These are phyloP conservation scores for Tenthredo mesomela DNA, from an alignment of 2,888 invertebrate genomes.

Conservation along the genomic window DNA sequence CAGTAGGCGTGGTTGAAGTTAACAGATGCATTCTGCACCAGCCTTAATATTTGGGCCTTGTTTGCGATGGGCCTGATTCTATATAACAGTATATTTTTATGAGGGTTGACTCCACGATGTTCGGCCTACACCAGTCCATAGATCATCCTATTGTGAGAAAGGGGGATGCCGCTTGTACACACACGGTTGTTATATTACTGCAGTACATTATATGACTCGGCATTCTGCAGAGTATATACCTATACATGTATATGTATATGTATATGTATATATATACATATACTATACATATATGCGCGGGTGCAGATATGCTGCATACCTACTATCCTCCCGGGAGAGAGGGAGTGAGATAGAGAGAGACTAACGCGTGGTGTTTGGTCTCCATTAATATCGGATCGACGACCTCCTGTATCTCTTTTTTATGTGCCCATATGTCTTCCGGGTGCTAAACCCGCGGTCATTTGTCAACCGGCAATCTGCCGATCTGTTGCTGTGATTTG, in stretches of 20 bases:
- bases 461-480: conserved; percentile 76
- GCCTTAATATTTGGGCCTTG: conserved; percentile 37
- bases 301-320: conserved; percentile 36
- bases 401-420: conserved; percentile 65
- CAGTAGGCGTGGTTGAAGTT: conserved; percentile 35
- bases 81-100: conserved; percentile 47
- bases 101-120: conserved; percentile 59
- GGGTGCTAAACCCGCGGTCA: conserved; percentile 69
- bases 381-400: conserved; percentile 77
- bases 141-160: conserved; percentile 72
- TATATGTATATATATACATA: neutral
- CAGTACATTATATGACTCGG: conserved; percentile 46
- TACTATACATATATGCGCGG: neutral
- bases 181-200: conserved; percentile 60
- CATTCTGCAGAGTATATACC: conserved; percentile 25
- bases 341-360: neutral
- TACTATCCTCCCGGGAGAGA: conserved; percentile 28
- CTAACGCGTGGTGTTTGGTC: conserved; percentile 76
- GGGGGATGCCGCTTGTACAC: conserved; percentile 68
- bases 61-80: conserved; percentile 45
- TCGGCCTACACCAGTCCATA: conserved; percentile 62
- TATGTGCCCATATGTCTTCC: conserved; percentile 76
- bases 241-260: neutral
- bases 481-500: conserved; percentile 70
- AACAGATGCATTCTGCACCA: conserved; percentile 41